Base-by-base conservation (phyloP, 2,888 invertebrate species). In the Rapana venosa region DNA sequence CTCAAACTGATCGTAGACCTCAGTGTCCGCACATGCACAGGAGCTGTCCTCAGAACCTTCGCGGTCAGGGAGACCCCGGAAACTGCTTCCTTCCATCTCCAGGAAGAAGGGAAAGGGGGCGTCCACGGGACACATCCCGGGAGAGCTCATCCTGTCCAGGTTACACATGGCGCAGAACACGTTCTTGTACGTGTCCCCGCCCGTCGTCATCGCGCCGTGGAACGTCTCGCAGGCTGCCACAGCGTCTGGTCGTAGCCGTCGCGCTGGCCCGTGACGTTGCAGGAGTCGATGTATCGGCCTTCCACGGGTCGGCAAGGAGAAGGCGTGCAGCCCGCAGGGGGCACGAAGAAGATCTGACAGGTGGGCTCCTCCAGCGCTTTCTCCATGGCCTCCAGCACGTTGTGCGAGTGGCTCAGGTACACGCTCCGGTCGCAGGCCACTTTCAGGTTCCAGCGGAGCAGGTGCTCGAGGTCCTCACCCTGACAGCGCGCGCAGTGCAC, bases 131-230 rank as follows among this genome's bases (percentile, higher is more conserved):
- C 88, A 88, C 58, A 6, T 5, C n/a, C 86, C 86, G 4, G 58
- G 61, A 17, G 26, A 61, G 15, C 26, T 36, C 56, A 77, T n/a
- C 22, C 26, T 4, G 36, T 74, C 87, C 32, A 74, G 26, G 47
- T 87, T 87, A 30, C 87, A 87, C 87, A 87, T n/a, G 74, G 87
- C 87, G 74, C 87, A 87, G 87, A 87, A 87, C 47, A 66, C 74
- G 47, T 87, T 87, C 87, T 74, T 35, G 87, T 74, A 87, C n/a
- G 87, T 74, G 36, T 32, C 30, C 22, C 66, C 86, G 0, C 17
- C 30, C 22, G 66, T 20, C 8, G 61, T 86, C 58, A 56, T 77
- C 58, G 4, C 47, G 17, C 83, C 32, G 66, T 61, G 83, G 66
- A 86, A 86, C 86, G 35, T 22, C 86, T 32, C 22, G 47, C 87